A percentile compares a stretch with the other conserved stretches of the same genome.
phyloP scores from a whole-genome alignment of 2,113 vertebrate species.

The Centrocercus urophasianus region DNA sequence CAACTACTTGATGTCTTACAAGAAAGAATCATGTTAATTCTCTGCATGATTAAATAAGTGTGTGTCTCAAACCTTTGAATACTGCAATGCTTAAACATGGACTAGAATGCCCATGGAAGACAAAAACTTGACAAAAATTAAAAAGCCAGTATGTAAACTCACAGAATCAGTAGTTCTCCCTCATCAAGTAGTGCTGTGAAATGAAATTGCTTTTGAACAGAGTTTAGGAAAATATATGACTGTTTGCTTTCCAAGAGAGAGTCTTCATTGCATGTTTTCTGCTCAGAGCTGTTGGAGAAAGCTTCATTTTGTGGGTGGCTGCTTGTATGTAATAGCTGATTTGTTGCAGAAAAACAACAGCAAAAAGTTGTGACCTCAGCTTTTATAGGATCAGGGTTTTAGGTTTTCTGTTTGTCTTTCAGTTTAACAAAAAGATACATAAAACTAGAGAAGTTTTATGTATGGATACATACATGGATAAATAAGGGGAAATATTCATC shows the following conservation, averaged over 20 bases:
- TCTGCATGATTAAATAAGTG: neutral
- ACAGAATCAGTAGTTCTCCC: neutral
- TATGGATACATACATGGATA: neutral
- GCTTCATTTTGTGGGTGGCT: neutral
- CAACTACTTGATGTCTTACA: neutral
- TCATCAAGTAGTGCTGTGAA: neutral
- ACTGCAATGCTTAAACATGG: neutral
- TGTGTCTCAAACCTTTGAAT: neutral
- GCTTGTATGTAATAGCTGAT: neutral
- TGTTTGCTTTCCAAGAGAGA: neutral
- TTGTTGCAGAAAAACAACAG: neutral
- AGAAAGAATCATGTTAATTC: neutral
- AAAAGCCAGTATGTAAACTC: neutral
- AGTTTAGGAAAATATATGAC: neutral
- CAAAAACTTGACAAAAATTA: neutral
- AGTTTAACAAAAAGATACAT: neutral
- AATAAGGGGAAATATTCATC: neutral
- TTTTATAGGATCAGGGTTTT: neutral
- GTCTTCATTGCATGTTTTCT: neutral
- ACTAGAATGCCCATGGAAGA: neutral
- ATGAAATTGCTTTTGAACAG: neutral
- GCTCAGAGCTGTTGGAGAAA: neutral
- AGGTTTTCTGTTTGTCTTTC: neutral
- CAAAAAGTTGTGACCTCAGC: neutral
- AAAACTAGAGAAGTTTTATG: neutral